Base-by-base conservation (phyloP, 2,113 vertebrate genomes). In the Craseonycteris thonglongyai region DNA sequence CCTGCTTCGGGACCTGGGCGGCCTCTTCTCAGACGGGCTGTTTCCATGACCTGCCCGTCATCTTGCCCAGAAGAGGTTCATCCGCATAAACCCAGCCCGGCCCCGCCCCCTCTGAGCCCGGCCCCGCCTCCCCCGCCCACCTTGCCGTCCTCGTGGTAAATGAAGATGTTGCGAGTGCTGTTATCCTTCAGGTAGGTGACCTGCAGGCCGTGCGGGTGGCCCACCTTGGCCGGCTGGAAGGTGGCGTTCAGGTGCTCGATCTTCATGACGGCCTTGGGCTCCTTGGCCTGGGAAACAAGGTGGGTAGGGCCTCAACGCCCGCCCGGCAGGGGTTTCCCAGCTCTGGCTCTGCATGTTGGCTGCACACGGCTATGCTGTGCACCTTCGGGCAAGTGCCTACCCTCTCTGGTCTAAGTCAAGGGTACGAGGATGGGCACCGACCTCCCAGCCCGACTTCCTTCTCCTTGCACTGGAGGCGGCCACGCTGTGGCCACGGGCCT, bases 121-220 rank as follows among this genome's bases (percentile, higher is more conserved):
- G 3, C 88, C 0, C 0, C 0, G 0, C 21, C n/a, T n/a, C n/a
- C n/a, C n/a, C n/a, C n/a, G 22, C 98, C 97, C 97, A 99, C 99
- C 99, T 99, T 99, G 88, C 99, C 99, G 24, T 99, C 99, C 94
- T 99, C 99, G 0, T 99, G 99, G 97, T 99, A 99, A 33, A 99
- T 98, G 74, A 99, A 99, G 97, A 99, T 99, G 88, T 99, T 99
- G 78, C 99, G 98, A 12, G 99, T 99, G 98, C 99, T 99, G 94
- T 99, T 99, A 98, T 99, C 99, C 97, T 99, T 99, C 97, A 99
- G 89, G 97, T 99, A 99, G 8, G 99, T 99, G 97, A 99, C 99
- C 98, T 99, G 99, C 85, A 99, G 98, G 0, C 99, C 99, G 0
- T 99, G 98, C 0, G 99, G 98, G 89, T 99, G 99, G 90, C 99